phyloP scores from a whole-genome alignment of 2,797 vertebrate species.

The Sphenopsis melanotis region DNA sequence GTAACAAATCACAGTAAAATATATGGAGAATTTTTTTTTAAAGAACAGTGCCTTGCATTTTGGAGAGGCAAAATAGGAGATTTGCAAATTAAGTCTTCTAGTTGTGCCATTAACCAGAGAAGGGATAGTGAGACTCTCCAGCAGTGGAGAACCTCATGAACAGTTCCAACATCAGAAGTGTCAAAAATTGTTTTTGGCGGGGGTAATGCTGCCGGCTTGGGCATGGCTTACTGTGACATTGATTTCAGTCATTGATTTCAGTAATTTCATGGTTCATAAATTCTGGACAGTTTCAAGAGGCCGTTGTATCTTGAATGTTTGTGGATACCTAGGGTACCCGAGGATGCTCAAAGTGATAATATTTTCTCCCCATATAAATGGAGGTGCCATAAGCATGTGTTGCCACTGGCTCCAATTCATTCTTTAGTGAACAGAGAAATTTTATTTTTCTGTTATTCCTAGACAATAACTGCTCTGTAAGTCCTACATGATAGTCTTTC shows the following conservation, averaged over 20 bases:
- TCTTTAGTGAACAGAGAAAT: neutral
- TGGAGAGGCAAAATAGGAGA: neutral
- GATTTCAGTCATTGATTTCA: neutral
- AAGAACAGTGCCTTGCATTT: neutral
- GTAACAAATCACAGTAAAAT: neutral
- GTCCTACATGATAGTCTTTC: neutral
- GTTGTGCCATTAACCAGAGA: neutral
- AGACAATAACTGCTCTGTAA: neutral
- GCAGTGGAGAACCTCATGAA: neutral
- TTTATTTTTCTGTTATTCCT: neutral
- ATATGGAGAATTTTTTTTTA: neutral
- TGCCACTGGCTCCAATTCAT: neutral
- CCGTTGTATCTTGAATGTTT: neutral
- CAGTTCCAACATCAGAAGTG: neutral
- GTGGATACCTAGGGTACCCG: neutral
- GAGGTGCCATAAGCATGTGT: neutral
- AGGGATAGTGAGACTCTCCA: neutral
- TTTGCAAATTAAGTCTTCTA: neutral
- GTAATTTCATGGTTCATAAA: neutral
- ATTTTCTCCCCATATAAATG: neutral
- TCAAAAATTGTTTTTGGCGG: neutral
- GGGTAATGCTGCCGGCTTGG: neutral
- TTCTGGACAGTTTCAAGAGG: neutral
- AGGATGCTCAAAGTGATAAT: neutral
- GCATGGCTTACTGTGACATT: neutral